Percentiles rank a stretch among this genome's conserved stretches.
Evolutionary conservation across 2,113 vertebrate genomes (phyloP).

Genomic region (Ceyx cyanopectus): DNA sequence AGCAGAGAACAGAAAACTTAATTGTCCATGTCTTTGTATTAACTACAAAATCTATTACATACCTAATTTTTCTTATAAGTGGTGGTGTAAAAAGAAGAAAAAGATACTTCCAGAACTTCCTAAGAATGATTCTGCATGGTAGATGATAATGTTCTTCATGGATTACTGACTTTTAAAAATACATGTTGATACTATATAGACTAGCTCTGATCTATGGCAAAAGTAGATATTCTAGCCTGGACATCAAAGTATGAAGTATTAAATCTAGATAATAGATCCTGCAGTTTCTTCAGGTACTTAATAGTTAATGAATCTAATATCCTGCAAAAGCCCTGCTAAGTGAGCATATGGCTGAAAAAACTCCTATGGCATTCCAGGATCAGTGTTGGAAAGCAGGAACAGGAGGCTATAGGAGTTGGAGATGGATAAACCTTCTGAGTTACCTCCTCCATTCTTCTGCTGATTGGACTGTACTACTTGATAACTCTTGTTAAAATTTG

Average conservation of each 20-base stretch:
- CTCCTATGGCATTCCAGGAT: not conserved
- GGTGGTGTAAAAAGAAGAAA: not conserved
- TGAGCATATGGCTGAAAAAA: not conserved
- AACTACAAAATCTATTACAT: not conserved
- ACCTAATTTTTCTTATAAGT: constrained; percentile 23
- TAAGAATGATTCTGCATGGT: not conserved
- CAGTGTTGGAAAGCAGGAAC: not conserved
- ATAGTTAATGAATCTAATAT: constrained; percentile 64
- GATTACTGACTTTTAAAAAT: constrained; percentile 66
- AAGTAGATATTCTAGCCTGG: constrained; percentile 19
- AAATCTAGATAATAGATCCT: constrained; percentile 52
- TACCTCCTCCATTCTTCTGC: not conserved
- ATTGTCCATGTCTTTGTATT: constrained; percentile 9
- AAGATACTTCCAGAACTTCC: not conserved
- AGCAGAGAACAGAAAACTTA: constrained; percentile 3
- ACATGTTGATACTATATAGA: constrained; percentile 33
- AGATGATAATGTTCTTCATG: constrained; percentile 7
- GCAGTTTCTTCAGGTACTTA: constrained; percentile 54
- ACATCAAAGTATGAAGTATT: constrained; percentile 53
- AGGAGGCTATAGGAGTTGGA: not conserved
- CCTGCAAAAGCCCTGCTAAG: constrained; percentile 12
- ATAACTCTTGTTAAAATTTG: not conserved
- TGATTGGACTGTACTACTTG: rapidly evolving
- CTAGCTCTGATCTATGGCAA: constrained; percentile 34
- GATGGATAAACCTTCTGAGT: not conserved